Conservation (phyloP, 2,113 vertebrate species). For the Amblyornis subalaris region DNA sequence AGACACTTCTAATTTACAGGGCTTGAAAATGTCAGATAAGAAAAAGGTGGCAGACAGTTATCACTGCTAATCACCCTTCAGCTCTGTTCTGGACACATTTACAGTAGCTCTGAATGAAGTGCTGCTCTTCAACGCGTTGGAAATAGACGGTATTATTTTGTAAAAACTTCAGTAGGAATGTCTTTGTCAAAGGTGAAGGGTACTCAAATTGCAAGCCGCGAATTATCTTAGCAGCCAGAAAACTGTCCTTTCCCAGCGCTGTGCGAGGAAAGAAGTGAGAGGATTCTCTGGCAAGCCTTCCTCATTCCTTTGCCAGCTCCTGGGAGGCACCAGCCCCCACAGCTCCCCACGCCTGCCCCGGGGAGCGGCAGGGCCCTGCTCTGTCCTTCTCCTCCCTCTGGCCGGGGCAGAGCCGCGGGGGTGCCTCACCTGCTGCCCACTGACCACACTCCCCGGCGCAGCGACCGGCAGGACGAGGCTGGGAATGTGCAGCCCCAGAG, state of each 20-base stretch:
- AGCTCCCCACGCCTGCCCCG: background rate
- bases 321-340: background rate
- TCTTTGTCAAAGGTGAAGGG: background rate
- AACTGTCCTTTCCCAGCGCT: background rate
- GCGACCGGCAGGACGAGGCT: fast-evolving
- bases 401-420: background rate
- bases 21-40: background rate
- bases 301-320: background rate
- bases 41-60: background rate
- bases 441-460: fast-evolving
- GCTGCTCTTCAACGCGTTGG: background rate
- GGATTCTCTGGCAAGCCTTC: background rate
- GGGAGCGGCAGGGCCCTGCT: background rate
- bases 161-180: background rate
- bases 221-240: background rate
- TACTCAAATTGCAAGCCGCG: background rate
- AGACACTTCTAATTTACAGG: background rate
- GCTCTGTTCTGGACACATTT: background rate
- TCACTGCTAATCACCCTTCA: background rate
- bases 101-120: background rate
- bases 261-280: background rate
- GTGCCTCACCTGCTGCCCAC: fast-evolving
- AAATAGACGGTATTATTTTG: background rate
- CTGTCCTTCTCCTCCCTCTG: fast-evolving
- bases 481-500: background rate